Evolutionary conservation across 2,113 vertebrate genomes (phyloP).

Genomic region (Osmerus mordax): DNA sequence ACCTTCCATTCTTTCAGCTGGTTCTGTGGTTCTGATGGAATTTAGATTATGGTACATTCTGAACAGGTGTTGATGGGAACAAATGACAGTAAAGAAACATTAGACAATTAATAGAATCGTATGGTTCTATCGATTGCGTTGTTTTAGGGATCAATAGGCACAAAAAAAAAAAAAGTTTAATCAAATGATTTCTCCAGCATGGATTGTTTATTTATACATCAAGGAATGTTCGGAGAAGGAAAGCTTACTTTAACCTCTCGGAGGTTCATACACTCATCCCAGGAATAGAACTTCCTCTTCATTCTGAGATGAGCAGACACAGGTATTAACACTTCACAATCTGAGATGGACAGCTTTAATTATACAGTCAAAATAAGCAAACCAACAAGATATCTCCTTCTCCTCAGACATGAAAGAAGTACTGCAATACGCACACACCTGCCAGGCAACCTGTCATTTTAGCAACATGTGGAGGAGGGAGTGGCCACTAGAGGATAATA

Average conservation of each 20-base stretch:
- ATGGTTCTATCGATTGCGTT: background rate
- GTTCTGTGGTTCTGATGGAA: constrained; percentile 50
- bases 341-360: too few relatives aligned
- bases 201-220: constrained; percentile 5
- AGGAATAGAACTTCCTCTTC: constrained; percentile 98
- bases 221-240: background rate
- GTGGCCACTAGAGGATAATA: background rate
- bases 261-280: constrained; percentile 98
- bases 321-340: too few relatives aligned
- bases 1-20: constrained; percentile 67
- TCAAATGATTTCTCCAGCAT: too few relatives aligned
- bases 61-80: constrained; percentile 28
- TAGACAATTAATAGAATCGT: constrained; percentile 17
- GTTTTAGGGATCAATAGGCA: background rate
- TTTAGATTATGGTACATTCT: constrained; percentile 41
- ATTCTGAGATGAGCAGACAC: constrained; percentile 72
- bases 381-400: too few relatives aligned
- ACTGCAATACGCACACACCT: background rate
- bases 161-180: too few relatives aligned
- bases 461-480: constrained; percentile 4
- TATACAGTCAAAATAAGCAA: too few relatives aligned
- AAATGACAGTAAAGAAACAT: constrained; percentile 44
- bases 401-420: constrained; percentile 17
- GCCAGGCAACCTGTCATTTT: constrained; percentile 14
- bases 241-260: constrained; percentile 89